Base-by-base conservation (phyloP, 2,797 vertebrate species). In the Coreius guichenoti region DNA sequence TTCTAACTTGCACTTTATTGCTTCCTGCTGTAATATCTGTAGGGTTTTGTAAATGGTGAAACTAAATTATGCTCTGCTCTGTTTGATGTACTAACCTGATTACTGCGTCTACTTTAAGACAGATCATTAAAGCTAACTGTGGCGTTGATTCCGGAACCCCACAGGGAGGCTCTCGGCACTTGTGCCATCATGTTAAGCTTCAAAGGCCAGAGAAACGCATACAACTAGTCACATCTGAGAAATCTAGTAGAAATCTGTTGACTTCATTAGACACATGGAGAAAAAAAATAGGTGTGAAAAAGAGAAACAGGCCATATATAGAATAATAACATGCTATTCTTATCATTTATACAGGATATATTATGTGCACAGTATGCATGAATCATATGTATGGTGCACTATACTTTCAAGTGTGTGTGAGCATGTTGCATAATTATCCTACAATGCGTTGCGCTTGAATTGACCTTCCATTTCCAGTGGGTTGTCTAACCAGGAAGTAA, bases 61-160 rank as follows among this genome's bases (percentile, higher is more conserved):
- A 31, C 63, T 14, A 77, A 83, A 77, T 83, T 68, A 83, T 67
- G 43, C 61, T 54, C 61, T 61, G 54, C 63, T 84, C 47, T 69
- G 65, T 79, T 84, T 70, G 75, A 78, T 67, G 75, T 70, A 33
- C 65, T 84, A 78, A 79, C 83, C 65, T 78, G 83, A 78, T 84
- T 85, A 79, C 54, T 33, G 75, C 11, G 0, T 72, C 67, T 85
- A 43, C 75, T 79, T 84, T 84, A 84, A 84, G 65, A 80, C 83
- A 63, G 76, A 80, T 80, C 67, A 85, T 72, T 85, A 72, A 61
- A 72, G 51, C 67, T 61, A 72, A 49, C 36, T 49, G 76, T 36
- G 65, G 67, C 12, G 21, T 61, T 49, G 51, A 78, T 70, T 79
- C 54, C 14, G 54, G 65, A 84, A 54, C 26, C 75, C 65, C 51